phyloP scores from a whole-genome alignment of 2,888 invertebrate species.

The Megaustenia siamemsis region DNA sequence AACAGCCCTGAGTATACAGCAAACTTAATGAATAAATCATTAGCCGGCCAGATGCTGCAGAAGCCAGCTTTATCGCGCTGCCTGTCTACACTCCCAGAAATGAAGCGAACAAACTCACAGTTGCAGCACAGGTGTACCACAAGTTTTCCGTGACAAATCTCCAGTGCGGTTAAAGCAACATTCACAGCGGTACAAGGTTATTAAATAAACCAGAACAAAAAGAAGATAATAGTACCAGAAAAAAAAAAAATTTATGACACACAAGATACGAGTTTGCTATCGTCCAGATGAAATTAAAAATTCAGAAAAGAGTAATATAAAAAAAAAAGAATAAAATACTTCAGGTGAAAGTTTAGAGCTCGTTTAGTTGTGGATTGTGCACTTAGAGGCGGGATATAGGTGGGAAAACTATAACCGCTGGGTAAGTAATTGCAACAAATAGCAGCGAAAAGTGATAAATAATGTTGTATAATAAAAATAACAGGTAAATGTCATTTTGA shows the following conservation, averaged over 20 bases:
- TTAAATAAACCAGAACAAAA: slow-evolving; percentile 2
- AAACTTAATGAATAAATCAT: slow-evolving; percentile 15
- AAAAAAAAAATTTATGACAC: not conserved
- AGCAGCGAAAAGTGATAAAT: too few relatives aligned
- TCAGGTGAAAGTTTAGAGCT: too few relatives aligned
- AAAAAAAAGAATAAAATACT: not conserved
- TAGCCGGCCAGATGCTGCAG: not conserved
- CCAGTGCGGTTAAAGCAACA: not conserved
- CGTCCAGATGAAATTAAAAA: too few relatives aligned
- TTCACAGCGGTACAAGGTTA: not conserved
- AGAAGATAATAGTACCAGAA: not conserved
- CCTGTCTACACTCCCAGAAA: slow-evolving; percentile 1
- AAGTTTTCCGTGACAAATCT: not conserved
- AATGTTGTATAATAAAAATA: too few relatives aligned
- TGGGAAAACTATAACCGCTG: too few relatives aligned
- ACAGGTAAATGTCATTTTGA: too few relatives aligned
- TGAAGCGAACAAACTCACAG: not conserved
- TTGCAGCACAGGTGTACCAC: slow-evolving; percentile 23
- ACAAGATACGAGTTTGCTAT: too few relatives aligned
- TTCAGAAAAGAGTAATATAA: not conserved
- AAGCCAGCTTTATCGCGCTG: not conserved
- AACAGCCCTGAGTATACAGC: too few relatives aligned
- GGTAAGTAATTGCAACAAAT: too few relatives aligned
- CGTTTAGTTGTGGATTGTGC: too few relatives aligned
- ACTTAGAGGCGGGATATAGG: too few relatives aligned